Evolutionary conservation across 2,797 vertebrate species (phyloP), one percentile per base, ranked within the genome.

Genomic region (Muraenolepis orangiensis): DNA sequence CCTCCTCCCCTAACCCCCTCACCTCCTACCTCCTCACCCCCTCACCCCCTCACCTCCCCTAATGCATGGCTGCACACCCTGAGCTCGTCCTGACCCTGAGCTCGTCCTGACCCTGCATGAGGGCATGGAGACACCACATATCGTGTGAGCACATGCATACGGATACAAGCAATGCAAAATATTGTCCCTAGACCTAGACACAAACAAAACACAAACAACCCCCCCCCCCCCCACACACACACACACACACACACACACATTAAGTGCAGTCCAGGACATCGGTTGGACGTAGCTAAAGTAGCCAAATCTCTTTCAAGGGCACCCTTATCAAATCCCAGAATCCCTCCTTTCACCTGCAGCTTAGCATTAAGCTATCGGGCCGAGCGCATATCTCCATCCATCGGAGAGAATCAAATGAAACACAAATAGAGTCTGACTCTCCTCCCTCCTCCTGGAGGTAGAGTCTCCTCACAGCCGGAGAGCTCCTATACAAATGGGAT

Each of bases 301-400:
- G 86, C 81, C 81, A 82, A 85, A 87, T 82, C 83, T 86, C 84
- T 84, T 90, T 87, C 87, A 88, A 90, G 87, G 88, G 84, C 86
- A 57, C 80, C 79, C 83, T 92, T 90, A 91, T 92, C 90, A 84
- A 78, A 42, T 76, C 79, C 78, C 81, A 64, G 73, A 81, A 79
- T 72, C 82, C 81, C 74, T 75, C 80, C 79, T 85, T 91, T 88
- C 89, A 86, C 84, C 88, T 81, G 83, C 84, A 92, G 93, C 93
- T 94, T 93, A 91, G 71, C 20, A 28, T 77, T 68, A 79, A 82
- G 78, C 87, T 88, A 87, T 90, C 82, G 76, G 83, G 85, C 84
- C 76, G n/a, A 80, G 86, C 80, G 82, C 85, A 70, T 90, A 92
- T 92, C 91, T 91, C 75, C 72, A 70, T 76, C 83, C 11, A n/a